Evolutionary conservation across 2,888 invertebrate species (phyloP), one percentile per base, ranked within the genome.

Genomic region (Netelia inedita): DNA sequence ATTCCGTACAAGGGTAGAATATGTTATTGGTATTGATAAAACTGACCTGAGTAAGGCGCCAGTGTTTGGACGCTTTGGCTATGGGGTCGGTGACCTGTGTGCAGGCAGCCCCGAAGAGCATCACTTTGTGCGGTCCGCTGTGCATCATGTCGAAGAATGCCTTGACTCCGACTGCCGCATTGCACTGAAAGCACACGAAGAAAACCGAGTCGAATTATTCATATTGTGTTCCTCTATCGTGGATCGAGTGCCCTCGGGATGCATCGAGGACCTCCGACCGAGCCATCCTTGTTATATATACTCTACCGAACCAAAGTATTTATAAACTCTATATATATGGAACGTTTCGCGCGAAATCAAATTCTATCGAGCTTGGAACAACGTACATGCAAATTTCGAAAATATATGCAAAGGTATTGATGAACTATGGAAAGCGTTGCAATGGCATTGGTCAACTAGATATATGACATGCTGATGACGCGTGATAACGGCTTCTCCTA

Each of bases 101-200:
- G 94, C 99, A 99, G 3, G 98, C 98, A 3, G 98, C 99, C 0
- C 99, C 99, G 91, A 99, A 99, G 88, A 99, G 95, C 97, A 99
- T 98, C 90, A 99, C 95, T 94, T 98, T 98, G 92, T 97, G 97
- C 0, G 98, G 98, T 0, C 97, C 97, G 85, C 97, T 97, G 95
- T 98, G 97, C 97, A 98, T 98, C 98, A 98, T 98, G 94, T 98
- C 98, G 94, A 98, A 98, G 94, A 98, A 98, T 0, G 98, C 98
- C 94, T 98, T 98, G 79, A 98, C 98, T 0, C 98, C 98, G 41
- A 98, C 98, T 0, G 98, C 98, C 11, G 98, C 98, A 93, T 98
- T 98, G 94, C 98, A 98, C 98, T 98, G 94, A 21, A 94, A 94
- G 19, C 21, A 86, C 86, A 85, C 81, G 3, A 46, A 69, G 23